Evolutionary conservation across 2,797 vertebrate species (phyloP).

Genomic region (Delichon dasypus): DNA sequence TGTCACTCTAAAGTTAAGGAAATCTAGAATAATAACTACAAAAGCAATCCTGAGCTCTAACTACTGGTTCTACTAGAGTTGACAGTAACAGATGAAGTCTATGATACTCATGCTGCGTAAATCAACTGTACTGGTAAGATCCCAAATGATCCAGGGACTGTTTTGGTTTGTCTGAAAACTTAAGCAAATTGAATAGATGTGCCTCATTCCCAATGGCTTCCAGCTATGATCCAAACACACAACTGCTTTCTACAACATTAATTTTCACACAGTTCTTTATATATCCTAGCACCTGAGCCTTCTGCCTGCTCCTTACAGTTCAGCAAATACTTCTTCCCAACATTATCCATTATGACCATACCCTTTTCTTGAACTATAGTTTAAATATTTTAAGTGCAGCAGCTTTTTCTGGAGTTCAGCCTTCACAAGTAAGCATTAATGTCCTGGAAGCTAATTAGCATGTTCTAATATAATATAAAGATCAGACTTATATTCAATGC

Average conservation of each 20-base stretch:
- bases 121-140: neutral
- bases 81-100: neutral
- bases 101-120: neutral
- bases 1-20: neutral
- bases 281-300: neutral
- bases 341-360: neutral
- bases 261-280: neutral
- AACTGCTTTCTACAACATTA: neutral
- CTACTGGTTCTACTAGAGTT: neutral
- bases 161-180: neutral
- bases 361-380: neutral
- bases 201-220: neutral
- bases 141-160: neutral
- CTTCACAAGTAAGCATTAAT: neutral
- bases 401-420: neutral
- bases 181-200: neutral
- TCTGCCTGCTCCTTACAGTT: neutral
- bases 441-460: neutral
- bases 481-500: neutral
- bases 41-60: neutral
- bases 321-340: neutral
- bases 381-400: neutral
- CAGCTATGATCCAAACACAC: neutral
- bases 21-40: neutral
- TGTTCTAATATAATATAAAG: neutral